Base-by-base conservation (phyloP, 2,797 vertebrate genomes). In the Periparus ater region DNA sequence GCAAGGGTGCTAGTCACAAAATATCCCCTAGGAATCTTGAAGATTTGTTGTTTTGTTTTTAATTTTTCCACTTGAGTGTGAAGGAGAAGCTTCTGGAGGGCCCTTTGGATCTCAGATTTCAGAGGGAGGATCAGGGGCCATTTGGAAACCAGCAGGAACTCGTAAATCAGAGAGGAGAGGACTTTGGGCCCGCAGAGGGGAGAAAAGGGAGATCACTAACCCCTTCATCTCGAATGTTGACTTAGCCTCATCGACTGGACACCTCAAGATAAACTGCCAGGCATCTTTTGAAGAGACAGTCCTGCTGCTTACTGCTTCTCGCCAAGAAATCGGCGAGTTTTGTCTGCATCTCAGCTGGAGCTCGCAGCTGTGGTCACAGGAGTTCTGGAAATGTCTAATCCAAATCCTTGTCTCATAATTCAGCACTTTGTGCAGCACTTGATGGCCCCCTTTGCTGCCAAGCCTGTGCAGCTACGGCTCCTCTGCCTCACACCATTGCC, bases 181-280 rank as follows among this genome's bases (percentile, higher is more conserved):
- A 45, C 80, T 76, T 26, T 3, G 12, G 76, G 17, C 60, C 67
- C 3, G 0, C 15, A 53, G 57, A 89, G 47, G 45, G 73, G 62
- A 32, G 63, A 71, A 71, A 71, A 60, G 60, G 89, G 73, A 88
- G 60, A 91, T 89, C 78, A 77, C 53, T 76, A 83, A 92, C 34
- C 67, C 91, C 95, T 95, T 95, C 77, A 90, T 89, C 86, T 67
- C 25, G 34, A 38, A 72, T 94, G 94, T 94, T 96, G 90, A 93
- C 42, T 89, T 87, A 94, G 90, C 45, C 60, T 9, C 61, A 47
- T 50, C 1, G 7, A 34, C 80, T 68, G 81, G 84, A 95, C 57
- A 57, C 61, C 65, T 84, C 71, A 83, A 89, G 86, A 96, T 67
- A 94, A 96, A 95, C 73, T 71, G 42, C 75, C 91, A 88, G 85